Evolutionary conservation across 2,797 vertebrate genomes (phyloP), one percentile per base, ranked within the genome.

Genomic region (Oryzias dopingdopingensis): DNA sequence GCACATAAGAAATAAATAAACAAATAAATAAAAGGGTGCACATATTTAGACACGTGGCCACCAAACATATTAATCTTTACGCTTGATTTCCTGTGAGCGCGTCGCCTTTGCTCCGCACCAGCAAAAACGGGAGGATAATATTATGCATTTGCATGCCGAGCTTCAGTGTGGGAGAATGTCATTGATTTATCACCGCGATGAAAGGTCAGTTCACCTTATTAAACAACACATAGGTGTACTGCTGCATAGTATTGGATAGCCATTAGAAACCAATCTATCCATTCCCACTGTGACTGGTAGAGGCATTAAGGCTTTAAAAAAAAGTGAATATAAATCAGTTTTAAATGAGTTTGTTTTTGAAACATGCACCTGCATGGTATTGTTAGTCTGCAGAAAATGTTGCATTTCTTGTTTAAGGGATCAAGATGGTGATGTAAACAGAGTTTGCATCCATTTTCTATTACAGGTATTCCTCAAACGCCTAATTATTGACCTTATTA

Each of bases 161-260:
- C 76, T 80, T 83, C 62, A 71, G 37, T 67, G 77, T 79, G 54
- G 65, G 65, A 79, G 81, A 81, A 80, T 86, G 87, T 84, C 84
- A 85, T 88, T 90, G 89, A 90, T 90, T 88, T 88, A 89, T 86
- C 86, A 87, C 83, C 72, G 32, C 56, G 56, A 85, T 83, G 83
- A 85, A 89, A 88, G 87, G 86, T 89, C 85, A 84, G 73, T 82
- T 83, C 82, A 86, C 85, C 89, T 88, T 90, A 88, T 89, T 85
- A 89, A 88, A 89, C 83, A 85, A 84, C 86, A 86, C 79, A 78
- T 67, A 88, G 82, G 80, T 87, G 75, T 69, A 79, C 77, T 62
- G 70, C 79, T 70, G 79, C 77, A 72, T 84, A 42, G 73, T 89
- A 88, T 87, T 32, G 84, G 82, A 86, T 90, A 88, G 82, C 79